Base-by-base conservation (phyloP, 1,140 invertebrate genomes). In the Bombus balteatus region DNA sequence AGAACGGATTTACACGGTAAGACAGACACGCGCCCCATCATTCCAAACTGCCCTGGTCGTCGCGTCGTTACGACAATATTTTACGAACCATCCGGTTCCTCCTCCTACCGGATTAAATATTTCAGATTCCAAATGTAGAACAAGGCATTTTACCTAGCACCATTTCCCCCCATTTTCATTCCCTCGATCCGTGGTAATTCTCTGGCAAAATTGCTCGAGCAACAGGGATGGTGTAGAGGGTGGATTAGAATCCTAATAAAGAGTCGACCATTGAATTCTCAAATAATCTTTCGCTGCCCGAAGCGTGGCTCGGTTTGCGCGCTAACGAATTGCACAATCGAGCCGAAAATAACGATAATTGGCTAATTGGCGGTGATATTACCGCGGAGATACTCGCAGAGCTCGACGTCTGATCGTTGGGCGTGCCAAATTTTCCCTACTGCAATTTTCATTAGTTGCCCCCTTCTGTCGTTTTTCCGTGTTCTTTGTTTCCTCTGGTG, bases 101-200 rank as follows among this genome's bases (percentile, higher is more conserved):
- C 34, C 86, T 59, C 76, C 53, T 75, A 37, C 34, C 57, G 62
- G 62, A 89, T 89, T 81, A 86, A 89, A 86, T 89, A 82, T 85
- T 86, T 75, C 78, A 88, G 41, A 88, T 89, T 88, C 78, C 74
- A 86, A 89, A 81, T 74, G 80, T 59, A 77, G 81, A 80, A 66
- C 43, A 28, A 66, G 65, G 66, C 87, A 59, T 76, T 47, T 53
- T 73, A 72, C 68, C 70, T 79, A 39, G 37, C 68, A n/a, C 68
- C 66, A 59, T 43, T 39, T 81, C 13, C 80, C 62, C 8, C 47
- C n/a, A 37, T 59, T 12, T 34, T 34, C 12, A n/a, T 3, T 34
- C 32, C 5, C n/a, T 1, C 10, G 28, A n/a, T 13, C 2, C 28
- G 8, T 37, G 66, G 34, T 70, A 70, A 70, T 70, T 70, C 32